Evolutionary conservation across 2,888 invertebrate genomes (phyloP).

Genomic region (Agrotis exclamationis): DNA sequence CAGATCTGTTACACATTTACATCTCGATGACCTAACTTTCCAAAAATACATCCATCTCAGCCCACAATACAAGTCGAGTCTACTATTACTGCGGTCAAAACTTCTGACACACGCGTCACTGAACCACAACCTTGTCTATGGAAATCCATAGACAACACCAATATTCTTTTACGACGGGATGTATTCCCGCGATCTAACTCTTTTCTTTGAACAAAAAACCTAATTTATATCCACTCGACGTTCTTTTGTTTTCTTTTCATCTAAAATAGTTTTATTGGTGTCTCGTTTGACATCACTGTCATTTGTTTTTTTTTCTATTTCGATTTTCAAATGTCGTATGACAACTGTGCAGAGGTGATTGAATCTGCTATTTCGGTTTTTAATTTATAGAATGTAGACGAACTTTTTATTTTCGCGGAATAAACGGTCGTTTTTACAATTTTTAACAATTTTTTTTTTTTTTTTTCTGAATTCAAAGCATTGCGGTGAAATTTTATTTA

Average conservation of each 20-base stretch:
- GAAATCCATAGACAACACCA: conserved; percentile 14
- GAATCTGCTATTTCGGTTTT: conserved; percentile 25
- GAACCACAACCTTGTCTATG: conserved; percentile 32
- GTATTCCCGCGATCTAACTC: conserved; percentile 15
- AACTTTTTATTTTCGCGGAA: background rate
- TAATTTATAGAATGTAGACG: conserved; percentile 17
- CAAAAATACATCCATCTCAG: conserved; percentile 22
- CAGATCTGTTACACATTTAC: background rate
- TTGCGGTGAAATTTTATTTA: conserved; percentile 2
- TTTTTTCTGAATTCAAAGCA: conserved; percentile 8
- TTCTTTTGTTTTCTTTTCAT: conserved; percentile 51
- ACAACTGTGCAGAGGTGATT: conserved; percentile 23
- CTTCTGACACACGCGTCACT: conserved; percentile 34
- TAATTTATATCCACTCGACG: conserved; percentile 46
- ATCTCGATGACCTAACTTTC: background rate
- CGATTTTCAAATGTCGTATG: conserved; percentile 44
- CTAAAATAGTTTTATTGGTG: conserved; percentile 44
- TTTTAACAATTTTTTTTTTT: too few species aligned
- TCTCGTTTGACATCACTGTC: conserved; percentile 29
- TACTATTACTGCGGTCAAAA: conserved; percentile 33
- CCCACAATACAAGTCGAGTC: conserved; percentile 12
- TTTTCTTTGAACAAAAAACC: conserved; percentile 59
- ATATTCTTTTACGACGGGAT: conserved; percentile 59
- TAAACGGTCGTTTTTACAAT: too few species aligned
- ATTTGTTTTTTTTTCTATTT: conserved; percentile 31